Conservation (phyloP, 2,113 vertebrate species). For the Fukomys damarensis region DNA sequence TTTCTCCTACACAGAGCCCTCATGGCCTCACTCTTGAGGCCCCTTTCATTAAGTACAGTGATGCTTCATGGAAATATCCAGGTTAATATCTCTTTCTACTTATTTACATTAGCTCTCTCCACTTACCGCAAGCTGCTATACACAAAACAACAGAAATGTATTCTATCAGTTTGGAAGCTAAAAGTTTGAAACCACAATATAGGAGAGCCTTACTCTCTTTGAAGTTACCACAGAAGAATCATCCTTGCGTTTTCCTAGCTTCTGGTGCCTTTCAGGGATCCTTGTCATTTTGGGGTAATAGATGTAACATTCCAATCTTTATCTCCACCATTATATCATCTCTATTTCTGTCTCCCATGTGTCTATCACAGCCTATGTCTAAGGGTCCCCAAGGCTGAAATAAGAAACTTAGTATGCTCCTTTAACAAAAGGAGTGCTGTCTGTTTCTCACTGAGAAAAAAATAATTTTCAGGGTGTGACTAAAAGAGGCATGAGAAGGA, state of each 20-base stretch:
- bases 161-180: background rate
- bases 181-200: background rate
- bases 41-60: background rate
- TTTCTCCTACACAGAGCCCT: background rate
- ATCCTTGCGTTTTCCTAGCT: background rate
- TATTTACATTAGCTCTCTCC: background rate
- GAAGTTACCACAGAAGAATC: background rate
- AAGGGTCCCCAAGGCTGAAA: background rate
- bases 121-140: background rate
- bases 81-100: background rate
- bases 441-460: background rate
- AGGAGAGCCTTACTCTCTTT: background rate
- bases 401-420: background rate
- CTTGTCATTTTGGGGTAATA: fast-evolving
- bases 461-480: background rate
- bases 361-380: background rate
- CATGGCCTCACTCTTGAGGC: too few species aligned
- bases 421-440: background rate
- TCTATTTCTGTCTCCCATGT: background rate
- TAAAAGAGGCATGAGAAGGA: background rate
- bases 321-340: background rate
- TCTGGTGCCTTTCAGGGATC: background rate
- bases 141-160: background rate
- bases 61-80: background rate
- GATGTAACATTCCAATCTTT: fast-evolving